phyloP scores from a whole-genome alignment of 2,113 vertebrate genomes.

The Dicrurus megarhynchus region DNA sequence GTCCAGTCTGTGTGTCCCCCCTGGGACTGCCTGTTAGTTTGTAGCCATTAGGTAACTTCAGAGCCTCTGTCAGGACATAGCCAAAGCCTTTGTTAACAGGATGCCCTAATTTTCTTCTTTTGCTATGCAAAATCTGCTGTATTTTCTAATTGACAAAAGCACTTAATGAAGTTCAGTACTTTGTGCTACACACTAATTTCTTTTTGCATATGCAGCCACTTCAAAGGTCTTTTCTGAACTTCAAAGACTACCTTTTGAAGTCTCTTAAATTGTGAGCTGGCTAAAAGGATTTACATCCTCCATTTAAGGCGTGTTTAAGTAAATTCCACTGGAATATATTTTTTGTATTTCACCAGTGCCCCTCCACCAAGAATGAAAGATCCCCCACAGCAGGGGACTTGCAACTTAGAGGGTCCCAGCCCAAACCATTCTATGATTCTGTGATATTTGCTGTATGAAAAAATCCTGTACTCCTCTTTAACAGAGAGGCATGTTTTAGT shows the following conservation, averaged over 20 bases:
- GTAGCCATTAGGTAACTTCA: background rate
- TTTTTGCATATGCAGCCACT: conserved; percentile 56
- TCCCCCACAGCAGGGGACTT: background rate
- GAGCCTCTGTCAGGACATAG: background rate
- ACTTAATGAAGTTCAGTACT: conserved; percentile 48
- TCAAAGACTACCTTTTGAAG: conserved; percentile 65
- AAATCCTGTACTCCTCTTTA: background rate
- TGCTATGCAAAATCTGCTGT: conserved; percentile 9
- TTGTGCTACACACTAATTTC: conserved; percentile 48
- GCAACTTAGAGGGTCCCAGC: background rate
- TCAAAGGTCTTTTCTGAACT: conserved; percentile 58
- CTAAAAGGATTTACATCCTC: conserved; percentile 50
- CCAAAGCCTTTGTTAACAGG: background rate
- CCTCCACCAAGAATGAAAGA: background rate
- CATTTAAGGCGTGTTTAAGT: conserved; percentile 9
- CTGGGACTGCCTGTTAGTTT: fast-evolving
- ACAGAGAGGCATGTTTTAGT: background rate
- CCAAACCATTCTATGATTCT: background rate
- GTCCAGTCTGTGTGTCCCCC: background rate
- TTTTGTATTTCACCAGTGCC: background rate
- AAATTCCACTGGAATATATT: background rate
- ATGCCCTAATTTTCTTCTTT: conserved; percentile 25
- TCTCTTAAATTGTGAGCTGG: conserved; percentile 35
- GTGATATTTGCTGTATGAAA: background rate
- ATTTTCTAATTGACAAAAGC: conserved; percentile 50